Evolutionary conservation across 2,888 invertebrate genomes (phyloP).

Genomic region (Lasiommata megera): DNA sequence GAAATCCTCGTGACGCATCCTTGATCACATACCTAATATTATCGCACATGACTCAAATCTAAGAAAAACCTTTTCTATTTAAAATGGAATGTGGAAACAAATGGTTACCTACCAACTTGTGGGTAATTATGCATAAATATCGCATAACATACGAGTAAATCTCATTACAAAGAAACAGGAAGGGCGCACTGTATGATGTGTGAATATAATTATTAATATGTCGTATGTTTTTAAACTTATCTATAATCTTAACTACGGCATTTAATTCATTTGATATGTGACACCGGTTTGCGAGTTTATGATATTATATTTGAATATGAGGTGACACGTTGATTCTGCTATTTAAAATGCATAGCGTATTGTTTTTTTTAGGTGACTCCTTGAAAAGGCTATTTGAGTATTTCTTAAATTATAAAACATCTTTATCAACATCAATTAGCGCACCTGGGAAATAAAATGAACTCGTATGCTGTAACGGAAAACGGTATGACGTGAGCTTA

Average conservation of each 20-base stretch:
- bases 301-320: slow-evolving; percentile 14
- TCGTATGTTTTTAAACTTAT: slow-evolving; percentile 28
- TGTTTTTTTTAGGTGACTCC: no score
- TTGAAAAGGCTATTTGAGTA: no score
- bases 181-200: slow-evolving; percentile 37
- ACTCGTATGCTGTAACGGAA: no score
- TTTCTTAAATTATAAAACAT: no score
- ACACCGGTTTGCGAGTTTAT: slow-evolving; percentile 17
- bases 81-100: slow-evolving; percentile 53
- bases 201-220: slow-evolving; percentile 31
- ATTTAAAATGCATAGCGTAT: no score
- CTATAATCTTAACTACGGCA: slow-evolving; percentile 29
- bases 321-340: not conserved
- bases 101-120: slow-evolving; percentile 20
- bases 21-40: not conserved
- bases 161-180: slow-evolving; percentile 37
- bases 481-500: no score
- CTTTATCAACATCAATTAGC: no score
- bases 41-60: slow-evolving; percentile 13
- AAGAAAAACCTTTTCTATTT: slow-evolving; percentile 40
- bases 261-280: slow-evolving; percentile 27
- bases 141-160: slow-evolving; percentile 38
- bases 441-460: no score
- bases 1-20: no score
- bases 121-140: slow-evolving; percentile 52